These are phyloP conservation scores for Phocoena sinus DNA, from an alignment of 2,113 vertebrate species.

Conservation along the genomic window DNA sequence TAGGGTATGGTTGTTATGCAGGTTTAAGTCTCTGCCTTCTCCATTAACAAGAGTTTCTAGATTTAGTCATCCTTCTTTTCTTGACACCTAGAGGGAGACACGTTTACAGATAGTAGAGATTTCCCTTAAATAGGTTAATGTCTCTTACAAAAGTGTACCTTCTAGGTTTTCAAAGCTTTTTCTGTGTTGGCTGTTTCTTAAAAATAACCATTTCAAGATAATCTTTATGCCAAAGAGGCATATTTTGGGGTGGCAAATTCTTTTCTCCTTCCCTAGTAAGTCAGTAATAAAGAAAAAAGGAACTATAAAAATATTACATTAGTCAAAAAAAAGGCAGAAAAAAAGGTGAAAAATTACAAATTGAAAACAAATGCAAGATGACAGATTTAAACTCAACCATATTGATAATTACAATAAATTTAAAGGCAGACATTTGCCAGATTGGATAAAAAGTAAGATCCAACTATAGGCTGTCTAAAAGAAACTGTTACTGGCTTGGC, in stretches of 20 bases:
- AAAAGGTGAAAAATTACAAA: neutral
- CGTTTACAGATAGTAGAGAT: neutral
- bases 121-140: neutral
- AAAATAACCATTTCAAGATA: neutral
- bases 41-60: neutral
- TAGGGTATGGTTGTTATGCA: neutral
- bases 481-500: neutral
- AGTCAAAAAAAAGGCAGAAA: neutral
- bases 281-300: neutral
- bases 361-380: neutral
- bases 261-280: neutral
- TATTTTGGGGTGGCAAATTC: neutral
- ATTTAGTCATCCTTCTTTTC: neutral
- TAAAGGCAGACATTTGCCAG: neutral
- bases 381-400: neutral
- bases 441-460: neutral
- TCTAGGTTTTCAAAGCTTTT: neutral
- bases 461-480: fast-evolving
- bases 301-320: neutral
- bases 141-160: neutral
- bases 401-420: neutral
- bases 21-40: neutral
- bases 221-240: neutral
- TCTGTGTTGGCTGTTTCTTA: neutral
- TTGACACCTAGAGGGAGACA: neutral